Evolutionary conservation across 2,888 invertebrate genomes (phyloP).

Genomic region (Parnassius glacialis): DNA sequence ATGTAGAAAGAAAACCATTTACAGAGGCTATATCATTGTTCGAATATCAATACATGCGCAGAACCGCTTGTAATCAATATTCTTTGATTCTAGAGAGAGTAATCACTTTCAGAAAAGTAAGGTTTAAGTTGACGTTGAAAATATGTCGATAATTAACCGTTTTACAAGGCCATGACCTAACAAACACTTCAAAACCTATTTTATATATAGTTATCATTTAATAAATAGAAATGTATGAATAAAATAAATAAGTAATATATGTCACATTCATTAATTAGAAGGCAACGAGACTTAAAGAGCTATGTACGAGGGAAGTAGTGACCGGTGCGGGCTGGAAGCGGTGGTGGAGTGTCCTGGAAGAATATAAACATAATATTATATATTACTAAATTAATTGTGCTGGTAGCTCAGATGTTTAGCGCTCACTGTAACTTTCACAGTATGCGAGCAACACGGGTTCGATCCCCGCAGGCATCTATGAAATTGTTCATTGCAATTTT

Average conservation of each 20-base stretch:
- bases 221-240: neutral
- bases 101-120: too few species aligned
- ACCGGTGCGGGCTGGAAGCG: constrained; percentile 73
- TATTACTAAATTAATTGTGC: too few species aligned
- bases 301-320: constrained; percentile 75
- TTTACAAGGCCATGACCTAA: too few species aligned
- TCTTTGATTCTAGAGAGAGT: too few species aligned
- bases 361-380: neutral
- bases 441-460: too few species aligned
- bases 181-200: neutral
- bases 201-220: neutral
- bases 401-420: too few species aligned
- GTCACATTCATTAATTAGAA: neutral
- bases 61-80: too few species aligned
- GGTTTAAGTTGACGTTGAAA: too few species aligned
- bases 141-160: too few species aligned
- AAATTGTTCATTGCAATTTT: too few species aligned
- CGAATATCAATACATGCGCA: neutral
- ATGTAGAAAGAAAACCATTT: neutral
- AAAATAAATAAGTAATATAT: neutral
- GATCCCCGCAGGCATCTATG: too few species aligned
- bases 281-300: constrained; percentile 31
- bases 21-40: constrained; percentile 6
- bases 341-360: constrained; percentile 72
- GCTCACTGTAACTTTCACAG: too few species aligned